phyloP scores from a whole-genome alignment of 1,140 invertebrate genomes.

The Metopolophium dirhodum region DNA sequence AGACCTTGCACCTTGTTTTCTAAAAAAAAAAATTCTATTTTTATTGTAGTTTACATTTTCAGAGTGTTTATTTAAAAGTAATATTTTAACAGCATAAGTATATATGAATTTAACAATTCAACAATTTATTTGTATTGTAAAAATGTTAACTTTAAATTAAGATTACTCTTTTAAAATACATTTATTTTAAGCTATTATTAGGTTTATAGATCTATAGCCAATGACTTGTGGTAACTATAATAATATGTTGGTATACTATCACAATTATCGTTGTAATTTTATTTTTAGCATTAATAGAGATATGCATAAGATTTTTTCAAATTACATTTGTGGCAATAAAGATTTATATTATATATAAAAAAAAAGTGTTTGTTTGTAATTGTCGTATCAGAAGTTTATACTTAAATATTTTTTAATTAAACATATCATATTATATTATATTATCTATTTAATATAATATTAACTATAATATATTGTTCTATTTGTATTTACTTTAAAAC shows the following conservation, averaged over 20 bases:
- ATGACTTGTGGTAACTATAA: slow-evolving; percentile 46
- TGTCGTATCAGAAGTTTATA: neutral
- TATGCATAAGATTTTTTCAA: slow-evolving; percentile 52
- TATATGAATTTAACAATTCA: slow-evolving; percentile 13
- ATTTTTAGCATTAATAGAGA: slow-evolving; percentile 47
- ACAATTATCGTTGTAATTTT: slow-evolving; percentile 13
- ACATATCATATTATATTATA: neutral
- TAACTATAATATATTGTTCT: no score
- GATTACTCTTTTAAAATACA: slow-evolving; percentile 4
- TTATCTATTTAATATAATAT: neutral
- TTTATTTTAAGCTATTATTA: slow-evolving; percentile 36
- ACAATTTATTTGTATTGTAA: neutral
- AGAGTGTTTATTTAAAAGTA: slow-evolving; percentile 23
- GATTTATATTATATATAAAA: slow-evolving; percentile 54
- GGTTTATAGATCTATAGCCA: slow-evolving; percentile 2
- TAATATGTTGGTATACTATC: slow-evolving; percentile 35
- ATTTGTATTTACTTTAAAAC: neutral
- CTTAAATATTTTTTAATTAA: neutral
- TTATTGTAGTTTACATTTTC: slow-evolving; percentile 29
- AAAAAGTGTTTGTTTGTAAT: neutral
- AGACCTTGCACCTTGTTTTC: neutral
- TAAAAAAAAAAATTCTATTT: slow-evolving; percentile 9
- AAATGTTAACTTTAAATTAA: slow-evolving; percentile 38
- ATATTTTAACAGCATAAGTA: neutral
- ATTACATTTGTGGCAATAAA: slow-evolving; percentile 56